These are phyloP conservation scores for Kradibia gibbosae DNA, from an alignment of 1,140 invertebrate species.

Conservation along the genomic window DNA sequence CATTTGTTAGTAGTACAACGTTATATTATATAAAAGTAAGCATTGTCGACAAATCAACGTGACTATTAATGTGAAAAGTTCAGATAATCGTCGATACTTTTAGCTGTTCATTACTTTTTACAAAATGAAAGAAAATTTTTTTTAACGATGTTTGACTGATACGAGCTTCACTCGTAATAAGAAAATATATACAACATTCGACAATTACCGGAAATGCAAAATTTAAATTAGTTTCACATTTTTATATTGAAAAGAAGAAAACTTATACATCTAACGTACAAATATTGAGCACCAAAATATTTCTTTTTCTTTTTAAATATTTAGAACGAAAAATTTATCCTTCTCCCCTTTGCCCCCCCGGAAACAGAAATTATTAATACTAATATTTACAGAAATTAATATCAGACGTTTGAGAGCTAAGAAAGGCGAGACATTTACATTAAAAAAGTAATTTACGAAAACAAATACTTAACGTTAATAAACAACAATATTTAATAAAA, in stretches of 20 bases:
- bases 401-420: conserved; percentile 41
- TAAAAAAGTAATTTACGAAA: conserved; percentile 26
- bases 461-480: conserved; percentile 35
- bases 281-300: conserved; percentile 46
- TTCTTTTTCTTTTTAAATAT: conserved; percentile 30
- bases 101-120: conserved; percentile 19
- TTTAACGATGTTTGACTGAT: conserved; percentile 35
- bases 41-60: conserved; percentile 56
- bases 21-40: conserved; percentile 58
- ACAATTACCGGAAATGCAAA: conserved; percentile 14
- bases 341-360: background rate
- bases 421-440: conserved; percentile 20
- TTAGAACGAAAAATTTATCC: conserved; percentile 40
- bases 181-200: conserved; percentile 42
- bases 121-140: conserved; percentile 34
- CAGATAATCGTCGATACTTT: conserved; percentile 31
- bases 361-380: conserved; percentile 31
- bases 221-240: conserved; percentile 25
- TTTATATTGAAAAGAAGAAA: conserved; percentile 25
- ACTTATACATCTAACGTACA: conserved; percentile 22
- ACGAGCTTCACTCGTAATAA: conserved; percentile 25
- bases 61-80: conserved; percentile 49
- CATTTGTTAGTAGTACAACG: conserved; percentile 50
- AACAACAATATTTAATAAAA: conserved; percentile 40
- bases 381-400: conserved; percentile 50